Base-by-base conservation (phyloP, 2,888 invertebrate species). In the Vanessa cardui region DNA sequence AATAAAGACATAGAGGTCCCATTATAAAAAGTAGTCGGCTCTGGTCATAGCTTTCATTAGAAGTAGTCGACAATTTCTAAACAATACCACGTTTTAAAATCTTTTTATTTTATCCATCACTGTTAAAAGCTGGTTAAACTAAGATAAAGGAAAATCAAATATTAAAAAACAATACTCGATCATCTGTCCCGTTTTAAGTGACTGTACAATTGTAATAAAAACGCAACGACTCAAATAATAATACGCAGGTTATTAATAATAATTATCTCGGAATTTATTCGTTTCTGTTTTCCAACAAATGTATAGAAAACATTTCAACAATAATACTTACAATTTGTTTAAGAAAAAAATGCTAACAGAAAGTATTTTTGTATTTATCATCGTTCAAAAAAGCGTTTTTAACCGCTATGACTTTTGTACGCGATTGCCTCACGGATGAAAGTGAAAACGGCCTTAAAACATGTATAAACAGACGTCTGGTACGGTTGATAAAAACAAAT, bases 361-460 rank as follows among this genome's bases (percentile, higher is more conserved):
- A 49, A 18, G 9, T 18, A 9, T 49, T 26, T 26, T 20, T 12
- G 20, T 20, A 20, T 4, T 18, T 49, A 20, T 9, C 8, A 18
- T 20, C 16, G 7, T 16, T 16, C 31, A 31, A 50, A 15, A 50
- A 50, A 54, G 26, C 16, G 45, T 44, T 46, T 2, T 16, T 45
- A 54, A 62, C 31, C 45, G 44, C 21, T 52, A 52, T 54, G 9
- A 31, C 18, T 44, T 63, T 54, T 63, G 60, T 66, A 63, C 60
- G 66, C 62, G 76, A 74, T 79, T 12, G 67, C 70, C 61, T 69
- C 15, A 70, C 72, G 66, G 69, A 73, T 52, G 89, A 92, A 90
- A 91, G 92, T 89, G 90, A 91, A 77, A 91, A 90, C 80, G 86
- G 77, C 88, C 89, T 90, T 89, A 89, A 90, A 91, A 89, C 87